Evolutionary conservation across 2,113 vertebrate genomes (phyloP).

Genomic region (Lophius piscatorius): DNA sequence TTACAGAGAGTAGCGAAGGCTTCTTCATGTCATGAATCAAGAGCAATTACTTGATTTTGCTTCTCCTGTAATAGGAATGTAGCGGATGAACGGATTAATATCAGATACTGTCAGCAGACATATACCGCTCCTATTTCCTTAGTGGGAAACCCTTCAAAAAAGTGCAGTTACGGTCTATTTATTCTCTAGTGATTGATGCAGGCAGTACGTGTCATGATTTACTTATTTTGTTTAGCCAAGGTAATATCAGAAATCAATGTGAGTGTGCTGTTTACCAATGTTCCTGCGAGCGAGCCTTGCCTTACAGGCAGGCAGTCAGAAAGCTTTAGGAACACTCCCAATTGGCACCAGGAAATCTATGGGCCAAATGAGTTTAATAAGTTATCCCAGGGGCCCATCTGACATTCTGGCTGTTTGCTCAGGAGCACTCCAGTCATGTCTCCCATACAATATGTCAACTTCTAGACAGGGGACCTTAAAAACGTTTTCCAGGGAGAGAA

Average conservation of each 20-base stretch:
- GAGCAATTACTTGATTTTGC: neutral
- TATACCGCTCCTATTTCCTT: neutral
- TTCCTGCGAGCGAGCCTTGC: slow-evolving; percentile 51
- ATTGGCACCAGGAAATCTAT: slow-evolving; percentile 70
- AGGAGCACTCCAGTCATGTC: slow-evolving; percentile 53
- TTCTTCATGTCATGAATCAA: neutral
- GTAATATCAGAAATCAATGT: slow-evolving; percentile 62
- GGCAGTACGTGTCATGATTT: slow-evolving; percentile 59
- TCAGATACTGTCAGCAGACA: neutral
- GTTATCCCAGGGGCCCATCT: slow-evolving; percentile 71
- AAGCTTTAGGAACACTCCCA: slow-evolving; percentile 60
- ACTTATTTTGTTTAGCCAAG: slow-evolving; percentile 49
- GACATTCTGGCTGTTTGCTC: slow-evolving; percentile 65
- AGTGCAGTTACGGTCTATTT: neutral
- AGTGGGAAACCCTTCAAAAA: neutral
- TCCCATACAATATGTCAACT: slow-evolving; percentile 65
- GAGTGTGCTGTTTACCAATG: slow-evolving; percentile 60
- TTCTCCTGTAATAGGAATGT: neutral
- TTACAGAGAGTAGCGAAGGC: slow-evolving; percentile 1
- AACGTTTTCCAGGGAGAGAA: slow-evolving; percentile 64
- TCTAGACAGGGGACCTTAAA: slow-evolving; percentile 53
- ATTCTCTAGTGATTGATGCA: slow-evolving; percentile 52
- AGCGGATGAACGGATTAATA: neutral
- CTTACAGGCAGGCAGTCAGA: slow-evolving; percentile 55
- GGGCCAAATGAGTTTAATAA: slow-evolving; percentile 79